Conservation (phyloP, 2,797 vertebrate species). For the Cirrhinus molitorella region DNA sequence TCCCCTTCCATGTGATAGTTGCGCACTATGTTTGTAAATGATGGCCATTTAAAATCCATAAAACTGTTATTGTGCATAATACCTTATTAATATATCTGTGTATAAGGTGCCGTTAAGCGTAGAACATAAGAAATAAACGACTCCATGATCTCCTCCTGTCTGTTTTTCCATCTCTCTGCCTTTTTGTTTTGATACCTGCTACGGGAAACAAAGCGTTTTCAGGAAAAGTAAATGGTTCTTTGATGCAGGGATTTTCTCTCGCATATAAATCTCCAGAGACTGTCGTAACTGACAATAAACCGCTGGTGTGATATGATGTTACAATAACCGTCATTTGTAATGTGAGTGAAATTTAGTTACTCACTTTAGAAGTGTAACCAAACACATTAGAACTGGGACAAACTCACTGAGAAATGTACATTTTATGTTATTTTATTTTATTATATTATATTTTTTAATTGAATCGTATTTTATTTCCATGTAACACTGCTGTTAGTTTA, state of each 20-base stretch:
- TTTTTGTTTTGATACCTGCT: conserved; percentile 39
- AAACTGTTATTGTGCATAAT: conserved; percentile 82
- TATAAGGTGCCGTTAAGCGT: conserved; percentile 70
- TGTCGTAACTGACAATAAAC: conserved; percentile 62
- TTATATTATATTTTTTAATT: too few relatives aligned
- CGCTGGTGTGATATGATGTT: conserved; percentile 63
- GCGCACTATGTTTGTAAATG: conserved; percentile 76
- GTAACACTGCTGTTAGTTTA: background rate
- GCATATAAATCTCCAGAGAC: conserved; percentile 56
- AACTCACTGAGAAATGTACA: background rate
- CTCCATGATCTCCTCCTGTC: conserved; percentile 49
- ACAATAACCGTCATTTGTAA: conserved; percentile 67
- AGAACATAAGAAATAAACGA: conserved; percentile 67
- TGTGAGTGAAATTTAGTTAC: conserved; percentile 73
- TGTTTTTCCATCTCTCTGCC: background rate
- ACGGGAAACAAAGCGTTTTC: conserved; percentile 42
- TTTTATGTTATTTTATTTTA: too few relatives aligned
- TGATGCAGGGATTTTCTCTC: conserved; percentile 59
- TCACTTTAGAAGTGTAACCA: conserved; percentile 70
- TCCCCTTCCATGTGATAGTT: conserved; percentile 75
- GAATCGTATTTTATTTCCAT: too few relatives aligned
- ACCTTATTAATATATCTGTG: conserved; percentile 78
- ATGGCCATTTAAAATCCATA: conserved; percentile 82
- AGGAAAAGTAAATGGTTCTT: conserved; percentile 53
- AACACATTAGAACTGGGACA: background rate